Conservation (phyloP, 2,113 vertebrate species). For the Chamaea fasciata region DNA sequence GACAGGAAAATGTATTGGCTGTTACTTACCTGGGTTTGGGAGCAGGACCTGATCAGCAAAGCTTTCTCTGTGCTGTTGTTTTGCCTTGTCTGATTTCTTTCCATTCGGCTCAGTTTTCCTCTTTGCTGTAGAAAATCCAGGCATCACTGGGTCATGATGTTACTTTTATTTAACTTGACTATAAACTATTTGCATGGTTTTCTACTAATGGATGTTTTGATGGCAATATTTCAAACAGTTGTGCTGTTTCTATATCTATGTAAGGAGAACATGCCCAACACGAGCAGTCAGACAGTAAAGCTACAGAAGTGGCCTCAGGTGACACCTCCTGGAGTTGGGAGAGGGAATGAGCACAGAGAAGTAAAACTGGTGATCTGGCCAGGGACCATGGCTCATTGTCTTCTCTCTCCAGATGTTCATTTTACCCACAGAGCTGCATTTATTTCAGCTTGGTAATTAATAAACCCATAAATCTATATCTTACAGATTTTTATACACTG, state of each 20-base stretch:
- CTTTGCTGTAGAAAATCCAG: neutral
- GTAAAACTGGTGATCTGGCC: too few species aligned
- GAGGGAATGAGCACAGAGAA: neutral
- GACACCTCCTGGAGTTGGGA: neutral
- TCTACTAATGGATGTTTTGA: neutral
- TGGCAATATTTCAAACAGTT: neutral
- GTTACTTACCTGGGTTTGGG: neutral
- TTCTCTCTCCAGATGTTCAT: neutral
- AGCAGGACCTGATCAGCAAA: neutral
- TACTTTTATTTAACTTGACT: neutral
- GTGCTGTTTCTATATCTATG: neutral
- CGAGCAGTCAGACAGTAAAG: neutral
- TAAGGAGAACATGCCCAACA: neutral
- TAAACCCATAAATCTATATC: neutral
- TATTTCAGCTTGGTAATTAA: neutral
- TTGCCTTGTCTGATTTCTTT: neutral
- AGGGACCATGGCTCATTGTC: fast-evolving
- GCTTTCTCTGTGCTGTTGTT: neutral
- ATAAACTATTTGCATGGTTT: neutral
- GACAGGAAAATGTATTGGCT: neutral
- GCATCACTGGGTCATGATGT: neutral
- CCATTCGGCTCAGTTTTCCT: neutral
- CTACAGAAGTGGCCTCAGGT: neutral
- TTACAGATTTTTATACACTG: neutral
- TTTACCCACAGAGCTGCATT: neutral